Evolutionary conservation across 2,113 vertebrate species (phyloP), one percentile per base, ranked within the genome.

Genomic region (Struthio camelus): DNA sequence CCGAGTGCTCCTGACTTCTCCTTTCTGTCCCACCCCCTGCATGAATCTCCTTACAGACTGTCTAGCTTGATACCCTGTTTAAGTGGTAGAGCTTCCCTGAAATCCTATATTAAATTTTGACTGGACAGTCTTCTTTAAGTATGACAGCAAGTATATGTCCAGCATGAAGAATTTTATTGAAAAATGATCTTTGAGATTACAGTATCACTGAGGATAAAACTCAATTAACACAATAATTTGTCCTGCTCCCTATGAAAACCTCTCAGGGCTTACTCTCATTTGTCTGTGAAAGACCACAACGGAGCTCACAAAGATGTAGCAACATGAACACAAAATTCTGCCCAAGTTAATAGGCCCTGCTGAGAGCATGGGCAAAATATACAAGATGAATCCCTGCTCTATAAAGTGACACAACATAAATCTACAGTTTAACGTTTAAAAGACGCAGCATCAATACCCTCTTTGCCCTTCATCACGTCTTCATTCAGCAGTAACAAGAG

Each of bases 291-390:
- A 46, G 23, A 44, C 28, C 83, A 76, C 25, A 38, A 27, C 0
- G 50, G 13, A 38, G 56, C 30, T 65, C 30, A 59, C 32, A 71
- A 32, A 71, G 36, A 27, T 7, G 3, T 3, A 32, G 8, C 40
- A 46, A 75, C 46, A 54, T 0, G 1, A 51, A 77, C 64, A 84
- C 22, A 28, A 36, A 9, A 11, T 70, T 64, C 71, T 30, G 65
- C 27, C 18, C 51, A 54, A n/a, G 59, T 38, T 46, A 34, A 15
- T 61, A 53, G 72, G 12, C 8, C 6, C 66, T 66, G 34, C 44
- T 40, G 19, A 53, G 28, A 2, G 0, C 25, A 22, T 2, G 14
- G 15, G 34, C 66, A 84, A 59, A 25, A 14, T 0, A 2, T 15
- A 51, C 19, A n/a, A 72, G 36, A 86, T 20, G 7, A 54, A 36